Conservation (phyloP, 2,797 vertebrate species). For the Takifugu ocellatus region DNA sequence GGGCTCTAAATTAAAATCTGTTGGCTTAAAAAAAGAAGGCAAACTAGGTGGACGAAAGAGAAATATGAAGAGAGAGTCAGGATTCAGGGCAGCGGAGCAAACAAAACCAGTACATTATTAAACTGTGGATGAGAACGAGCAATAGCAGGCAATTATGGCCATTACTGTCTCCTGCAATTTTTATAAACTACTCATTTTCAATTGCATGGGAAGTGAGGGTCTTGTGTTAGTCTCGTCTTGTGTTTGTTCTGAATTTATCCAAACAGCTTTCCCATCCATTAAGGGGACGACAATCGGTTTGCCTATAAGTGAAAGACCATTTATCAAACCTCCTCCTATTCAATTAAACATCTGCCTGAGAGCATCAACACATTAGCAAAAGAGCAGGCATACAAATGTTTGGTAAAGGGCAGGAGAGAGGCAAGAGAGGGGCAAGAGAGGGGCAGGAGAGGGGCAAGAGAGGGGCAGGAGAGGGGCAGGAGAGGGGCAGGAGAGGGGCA, state of each 20-base stretch:
- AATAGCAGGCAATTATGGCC: slow-evolving; percentile 61
- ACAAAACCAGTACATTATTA: slow-evolving; percentile 46
- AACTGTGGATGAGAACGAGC: slow-evolving; percentile 52
- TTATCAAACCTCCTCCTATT: slow-evolving; percentile 64
- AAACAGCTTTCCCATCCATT: slow-evolving; percentile 46
- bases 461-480: slow-evolving; percentile 44
- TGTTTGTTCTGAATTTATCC: slow-evolving; percentile 52
- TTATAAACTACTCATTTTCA: slow-evolving; percentile 46
- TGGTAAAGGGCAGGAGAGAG: slow-evolving; percentile 61
- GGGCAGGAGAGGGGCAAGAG: slow-evolving; percentile 41
- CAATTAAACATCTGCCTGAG: slow-evolving; percentile 65
- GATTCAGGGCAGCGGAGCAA: slow-evolving; percentile 26
- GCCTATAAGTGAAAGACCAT: slow-evolving; percentile 61
- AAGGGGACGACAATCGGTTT: slow-evolving; percentile 45
- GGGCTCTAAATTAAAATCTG: slow-evolving; percentile 10
- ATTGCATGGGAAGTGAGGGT: slow-evolving; percentile 29
- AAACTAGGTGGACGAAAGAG: background rate
- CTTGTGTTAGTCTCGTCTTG: slow-evolving; percentile 12
- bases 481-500: slow-evolving; percentile 34
- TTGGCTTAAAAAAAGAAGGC: slow-evolving; percentile 1
- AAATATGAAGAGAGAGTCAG: slow-evolving; percentile 5
- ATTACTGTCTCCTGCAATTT: slow-evolving; percentile 60
- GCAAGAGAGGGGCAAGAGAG: slow-evolving; percentile 36
- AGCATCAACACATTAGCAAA: slow-evolving; percentile 53
- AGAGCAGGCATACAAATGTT: slow-evolving; percentile 54